Conservation (phyloP, 2,797 vertebrate genomes). For the Fringilla coelebs region DNA sequence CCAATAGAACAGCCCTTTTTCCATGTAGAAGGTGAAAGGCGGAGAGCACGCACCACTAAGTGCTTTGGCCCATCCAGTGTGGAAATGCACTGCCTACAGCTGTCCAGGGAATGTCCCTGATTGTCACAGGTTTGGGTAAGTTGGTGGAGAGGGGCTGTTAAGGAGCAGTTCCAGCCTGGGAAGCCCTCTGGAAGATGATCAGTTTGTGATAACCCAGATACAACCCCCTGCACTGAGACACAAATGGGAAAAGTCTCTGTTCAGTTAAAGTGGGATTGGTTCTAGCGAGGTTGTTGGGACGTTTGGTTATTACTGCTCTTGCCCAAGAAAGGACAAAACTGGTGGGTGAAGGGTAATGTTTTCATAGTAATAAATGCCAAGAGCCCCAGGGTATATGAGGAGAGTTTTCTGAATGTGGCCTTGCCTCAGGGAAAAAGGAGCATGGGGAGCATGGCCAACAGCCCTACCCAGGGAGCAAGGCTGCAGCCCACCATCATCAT, state of each 20-base stretch:
- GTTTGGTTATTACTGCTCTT: background rate
- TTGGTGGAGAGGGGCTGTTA: background rate
- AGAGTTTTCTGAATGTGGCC: background rate
- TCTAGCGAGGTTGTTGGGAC: background rate
- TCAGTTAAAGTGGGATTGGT: background rate
- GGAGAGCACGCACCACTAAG: too few relatives aligned
- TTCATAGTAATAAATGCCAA: background rate
- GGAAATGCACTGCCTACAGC: background rate
- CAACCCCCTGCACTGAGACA: background rate
- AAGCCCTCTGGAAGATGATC: background rate
- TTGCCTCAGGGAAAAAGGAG: background rate
- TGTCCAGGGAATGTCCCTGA: background rate
- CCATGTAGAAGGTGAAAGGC: background rate
- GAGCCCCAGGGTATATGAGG: background rate
- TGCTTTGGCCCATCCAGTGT: rapidly evolving
- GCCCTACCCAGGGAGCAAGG: background rate
- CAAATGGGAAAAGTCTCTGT: background rate
- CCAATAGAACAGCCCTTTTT: background rate
- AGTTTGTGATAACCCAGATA: background rate
- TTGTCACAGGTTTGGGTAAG: background rate
- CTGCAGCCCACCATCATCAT: background rate
- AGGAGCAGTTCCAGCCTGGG: background rate
- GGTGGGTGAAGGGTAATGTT: background rate
- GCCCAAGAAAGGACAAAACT: background rate
- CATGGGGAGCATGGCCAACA: background rate